Evolutionary conservation across 2,888 invertebrate species (phyloP).

Genomic region (Lordiphosa fenestrarum): DNA sequence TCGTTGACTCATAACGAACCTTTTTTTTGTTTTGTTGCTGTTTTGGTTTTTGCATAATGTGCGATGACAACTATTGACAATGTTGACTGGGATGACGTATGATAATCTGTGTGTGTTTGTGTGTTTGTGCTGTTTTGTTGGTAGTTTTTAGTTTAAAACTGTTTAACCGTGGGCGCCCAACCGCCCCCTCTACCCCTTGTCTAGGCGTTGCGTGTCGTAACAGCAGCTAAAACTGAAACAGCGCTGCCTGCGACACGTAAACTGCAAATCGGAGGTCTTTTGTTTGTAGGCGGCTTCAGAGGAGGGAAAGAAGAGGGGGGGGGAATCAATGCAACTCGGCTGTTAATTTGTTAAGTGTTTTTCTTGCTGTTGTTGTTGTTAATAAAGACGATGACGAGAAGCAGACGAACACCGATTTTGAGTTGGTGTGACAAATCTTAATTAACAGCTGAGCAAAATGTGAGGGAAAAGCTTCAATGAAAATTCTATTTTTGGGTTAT

Average conservation of each 20-base stretch:
- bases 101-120: background rate
- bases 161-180: conserved; percentile 32
- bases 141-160: conserved; percentile 45
- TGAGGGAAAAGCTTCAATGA: no score
- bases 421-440: conserved; percentile 11
- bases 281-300: background rate
- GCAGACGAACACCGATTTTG: background rate
- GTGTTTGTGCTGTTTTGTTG: background rate
- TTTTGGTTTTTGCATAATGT: conserved; percentile 11
- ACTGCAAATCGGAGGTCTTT: conserved; percentile 44
- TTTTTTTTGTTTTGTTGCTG: conserved; percentile 21
- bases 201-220: conserved; percentile 67
- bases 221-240: conserved; percentile 22
- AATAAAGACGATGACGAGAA: background rate
- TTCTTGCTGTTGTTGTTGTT: conserved; percentile 3
- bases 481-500: no score
- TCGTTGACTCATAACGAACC: conserved; percentile 37
- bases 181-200: no score
- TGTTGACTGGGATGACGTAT: conserved; percentile 13
- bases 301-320: background rate
- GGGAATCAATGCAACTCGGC: conserved; percentile 1
- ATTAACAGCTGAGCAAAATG: no score
- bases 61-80: conserved; percentile 11
- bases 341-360: conserved; percentile 10
- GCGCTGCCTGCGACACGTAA: conserved; percentile 50